Evolutionary conservation across 2,888 invertebrate genomes (phyloP), one percentile per base, ranked within the genome.

Genomic region (Maniola hyperantus): DNA sequence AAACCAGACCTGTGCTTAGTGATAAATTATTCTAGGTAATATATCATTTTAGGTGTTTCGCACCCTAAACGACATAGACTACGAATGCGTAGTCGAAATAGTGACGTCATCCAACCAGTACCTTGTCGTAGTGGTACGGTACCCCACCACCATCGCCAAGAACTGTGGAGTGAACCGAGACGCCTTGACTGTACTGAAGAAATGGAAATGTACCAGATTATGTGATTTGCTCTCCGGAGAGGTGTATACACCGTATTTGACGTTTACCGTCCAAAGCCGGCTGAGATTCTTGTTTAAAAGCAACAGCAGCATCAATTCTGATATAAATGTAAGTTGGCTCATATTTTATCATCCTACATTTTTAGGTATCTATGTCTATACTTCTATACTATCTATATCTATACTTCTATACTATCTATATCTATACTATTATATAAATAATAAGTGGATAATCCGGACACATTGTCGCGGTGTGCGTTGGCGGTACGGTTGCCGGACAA

Each of bases 251-350:
- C 74, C 76, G 0, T 88, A 88, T 66, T 87, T 80, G 63, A 79
- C 82, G 1, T 74, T 83, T 13, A 76, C 80, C 1, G 78, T 84
- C 1, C 76, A 55, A 58, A 79, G 79, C 10, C 80, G 81, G 55
- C 71, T 90, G 6, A 76, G 83, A 7, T 85, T 91, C 39, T 77
- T 81, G 36, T 91, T 88, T 64, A 66, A 85, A 39, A 88, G 88
- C 71, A 91, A 91, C 65, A 90, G 87, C 79, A 90, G 88, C 67
- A 79, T 90, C 33, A 91, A 91, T 72, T 67, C 81, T 2, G 88
- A 89, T 69, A 82, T 91, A 68, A 82, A 84, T 46, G 91, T 90
- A 72, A 81, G 84, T 75, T 26, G 6, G 6, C n/a, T 13, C 6
- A 42, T 42, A 13, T 1, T 42, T 13, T n/a, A n/a, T n/a, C n/a